Evolutionary conservation across 2,113 vertebrate species (phyloP).

Genomic region (Tychaedon coryphoeus): DNA sequence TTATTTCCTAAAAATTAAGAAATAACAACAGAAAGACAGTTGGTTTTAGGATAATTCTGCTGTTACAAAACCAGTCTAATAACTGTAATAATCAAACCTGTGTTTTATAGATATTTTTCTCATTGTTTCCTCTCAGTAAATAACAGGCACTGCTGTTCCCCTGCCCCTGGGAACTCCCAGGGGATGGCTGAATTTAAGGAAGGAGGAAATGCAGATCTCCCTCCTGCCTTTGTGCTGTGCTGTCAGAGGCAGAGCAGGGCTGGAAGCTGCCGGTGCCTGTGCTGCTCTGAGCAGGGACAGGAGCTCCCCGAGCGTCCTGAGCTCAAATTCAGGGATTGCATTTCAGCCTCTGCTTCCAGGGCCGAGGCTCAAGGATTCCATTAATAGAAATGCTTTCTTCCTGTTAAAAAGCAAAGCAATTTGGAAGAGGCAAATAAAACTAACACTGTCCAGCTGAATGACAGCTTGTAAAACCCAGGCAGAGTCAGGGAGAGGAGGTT

Average conservation of each 20-base stretch:
- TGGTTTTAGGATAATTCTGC: background rate
- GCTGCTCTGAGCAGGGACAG: background rate
- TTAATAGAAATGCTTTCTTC: slow-evolving; percentile 49
- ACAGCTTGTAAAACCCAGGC: slow-evolving; percentile 30
- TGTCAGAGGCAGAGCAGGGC: background rate
- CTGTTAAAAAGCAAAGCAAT: slow-evolving; percentile 47
- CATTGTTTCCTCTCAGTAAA: background rate
- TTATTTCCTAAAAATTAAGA: background rate
- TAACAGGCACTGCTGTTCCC: background rate
- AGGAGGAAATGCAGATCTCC: slow-evolving; percentile 13
- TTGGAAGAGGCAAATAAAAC: slow-evolving; percentile 57
- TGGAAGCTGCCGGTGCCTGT: background rate
- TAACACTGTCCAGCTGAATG: background rate
- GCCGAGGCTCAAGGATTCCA: background rate
- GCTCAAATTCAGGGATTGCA: background rate
- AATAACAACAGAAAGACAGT: background rate
- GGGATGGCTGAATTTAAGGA: background rate
- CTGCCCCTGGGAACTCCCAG: background rate
- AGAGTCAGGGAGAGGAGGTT: background rate
- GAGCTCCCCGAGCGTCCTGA: background rate
- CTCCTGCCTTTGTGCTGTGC: slow-evolving; percentile 1
- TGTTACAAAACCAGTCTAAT: background rate
- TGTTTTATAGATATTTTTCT: background rate
- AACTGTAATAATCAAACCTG: rapidly evolving
- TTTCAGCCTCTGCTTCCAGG: slow-evolving; percentile 24